Evolutionary conservation across 2,113 vertebrate genomes (phyloP), one percentile per base, ranked within the genome.

Genomic region (Triplophysa dalaica): DNA sequence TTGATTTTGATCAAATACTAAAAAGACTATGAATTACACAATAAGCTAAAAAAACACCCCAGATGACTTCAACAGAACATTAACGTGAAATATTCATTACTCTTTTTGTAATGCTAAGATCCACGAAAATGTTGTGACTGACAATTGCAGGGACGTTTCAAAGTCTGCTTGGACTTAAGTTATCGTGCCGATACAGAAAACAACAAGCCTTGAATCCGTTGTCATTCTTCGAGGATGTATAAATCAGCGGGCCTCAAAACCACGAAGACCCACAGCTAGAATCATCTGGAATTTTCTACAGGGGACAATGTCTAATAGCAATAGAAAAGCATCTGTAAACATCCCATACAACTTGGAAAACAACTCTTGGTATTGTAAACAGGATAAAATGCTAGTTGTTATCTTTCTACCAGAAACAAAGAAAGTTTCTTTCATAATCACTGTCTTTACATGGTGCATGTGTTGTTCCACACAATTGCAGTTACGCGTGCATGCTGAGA

Each of bases 281-380:
- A 26, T n/a, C 13, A 56, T 26, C 9, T 22, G 33, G 52, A 69
- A 41, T 41, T 29, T 41, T 41, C 64, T 24, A 67, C 52, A 24
- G 10, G 58, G 56, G 41, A 70, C 29, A 64, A 54, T 16, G 26
- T 63, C 13, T 52, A 45, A 56, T 19, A 43, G 4, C 22, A 56
- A 64, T 65, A 72, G 69, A 13, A 65, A 38, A 73, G 22, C 68
- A 33, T 38, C 24, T 63, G 12, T 62, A 79, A 79, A 64, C 60
- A 41, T 79, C 10, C 60, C 45, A 72, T 43, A 41, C 54, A 73
- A 4, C 17, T 38, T 38, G 17, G 22, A 63, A 62, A 79, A 64
- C 14, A 72, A 54, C 56, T 43, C 29, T 50, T 1, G 7, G 48
- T 19, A n/a, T 21, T 4, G 6, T 38, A 41, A 52, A 22, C 60